These are phyloP conservation scores for Harpegnathos saltator DNA, from an alignment of 1,140 invertebrate genomes.

Conservation along the genomic window DNA sequence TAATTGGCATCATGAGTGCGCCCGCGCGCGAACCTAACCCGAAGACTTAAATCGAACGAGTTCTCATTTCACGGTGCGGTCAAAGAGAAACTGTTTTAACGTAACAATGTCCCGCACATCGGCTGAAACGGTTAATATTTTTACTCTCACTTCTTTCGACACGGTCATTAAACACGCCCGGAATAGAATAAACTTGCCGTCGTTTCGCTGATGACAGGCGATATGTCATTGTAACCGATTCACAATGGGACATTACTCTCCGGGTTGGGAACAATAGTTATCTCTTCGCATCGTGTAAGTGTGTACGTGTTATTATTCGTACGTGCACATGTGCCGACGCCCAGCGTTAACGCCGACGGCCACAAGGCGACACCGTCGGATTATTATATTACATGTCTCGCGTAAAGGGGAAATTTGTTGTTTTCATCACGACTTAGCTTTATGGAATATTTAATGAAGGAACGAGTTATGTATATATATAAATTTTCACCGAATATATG, in stretches of 20 bases:
- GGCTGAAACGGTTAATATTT: constrained; percentile 36
- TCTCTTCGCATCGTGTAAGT: constrained; percentile 65
- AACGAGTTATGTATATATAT: too few species aligned
- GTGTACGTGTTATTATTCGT: constrained; percentile 71
- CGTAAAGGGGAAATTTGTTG: too few species aligned
- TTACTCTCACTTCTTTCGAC: constrained; percentile 22
- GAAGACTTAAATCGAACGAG: constrained; percentile 34
- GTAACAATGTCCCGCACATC: background rate
- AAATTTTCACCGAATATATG: too few species aligned
- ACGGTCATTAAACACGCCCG: constrained; percentile 49
- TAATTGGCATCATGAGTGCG: constrained; percentile 28
- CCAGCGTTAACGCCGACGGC: constrained; percentile 36
- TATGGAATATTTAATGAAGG: too few species aligned
- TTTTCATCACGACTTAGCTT: too few species aligned
- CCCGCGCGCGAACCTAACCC: background rate
- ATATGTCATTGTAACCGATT: constrained; percentile 78
- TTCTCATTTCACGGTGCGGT: constrained; percentile 31
- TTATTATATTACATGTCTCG: constrained; percentile 7
- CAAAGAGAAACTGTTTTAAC: background rate
- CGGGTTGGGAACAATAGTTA: constrained; percentile 70
- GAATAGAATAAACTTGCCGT: constrained; percentile 72
- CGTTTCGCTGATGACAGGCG: constrained; percentile 68
- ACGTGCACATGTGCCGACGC: constrained; percentile 61
- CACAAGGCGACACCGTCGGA: background rate
- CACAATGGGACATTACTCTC: constrained; percentile 76